A percentile compares a stretch with the other conserved stretches of the same genome.
phyloP scores from a whole-genome alignment of 1,140 invertebrate species.

The Drosophila lini region DNA sequence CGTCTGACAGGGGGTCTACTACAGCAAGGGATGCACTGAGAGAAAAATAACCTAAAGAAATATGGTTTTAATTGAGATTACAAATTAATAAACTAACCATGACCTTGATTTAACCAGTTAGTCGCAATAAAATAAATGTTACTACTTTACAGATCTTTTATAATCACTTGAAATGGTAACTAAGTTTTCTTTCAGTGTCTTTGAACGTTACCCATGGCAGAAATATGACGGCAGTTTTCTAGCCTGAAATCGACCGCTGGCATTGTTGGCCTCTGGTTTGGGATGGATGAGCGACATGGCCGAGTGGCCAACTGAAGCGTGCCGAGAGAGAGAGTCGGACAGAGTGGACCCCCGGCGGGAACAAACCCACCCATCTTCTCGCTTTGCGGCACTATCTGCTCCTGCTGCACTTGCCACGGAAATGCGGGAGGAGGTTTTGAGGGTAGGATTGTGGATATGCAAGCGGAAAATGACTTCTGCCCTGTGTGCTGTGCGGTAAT shows the following conservation, averaged over 20 bases:
- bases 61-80: neutral
- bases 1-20: neutral
- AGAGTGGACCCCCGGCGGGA: conserved; percentile 26
- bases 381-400: conserved; percentile 32
- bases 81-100: neutral
- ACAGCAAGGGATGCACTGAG: conserved; percentile 1
- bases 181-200: conserved; percentile 2
- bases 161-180: accelerated
- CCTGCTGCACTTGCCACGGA: conserved; percentile 44
- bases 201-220: conserved; percentile 4
- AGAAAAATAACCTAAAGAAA: neutral
- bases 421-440: conserved; percentile 19
- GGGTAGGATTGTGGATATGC: conserved; percentile 61
- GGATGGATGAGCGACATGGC: conserved; percentile 36
- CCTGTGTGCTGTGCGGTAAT: conserved; percentile 61
- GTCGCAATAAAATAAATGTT: no score
- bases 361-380: neutral
- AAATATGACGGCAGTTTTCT: conserved; percentile 48
- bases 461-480: conserved; percentile 78
- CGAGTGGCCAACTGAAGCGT: conserved; percentile 52
- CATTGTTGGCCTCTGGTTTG: conserved; percentile 39
- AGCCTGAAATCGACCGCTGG: conserved; percentile 37
- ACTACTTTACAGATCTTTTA: neutral
- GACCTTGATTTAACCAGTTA: neutral
- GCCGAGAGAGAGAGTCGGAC: conserved; percentile 1